Evolutionary conservation across 2,888 invertebrate genomes (phyloP), one percentile per base, ranked within the genome.

Genomic region (Drosophila multiciliata): DNA sequence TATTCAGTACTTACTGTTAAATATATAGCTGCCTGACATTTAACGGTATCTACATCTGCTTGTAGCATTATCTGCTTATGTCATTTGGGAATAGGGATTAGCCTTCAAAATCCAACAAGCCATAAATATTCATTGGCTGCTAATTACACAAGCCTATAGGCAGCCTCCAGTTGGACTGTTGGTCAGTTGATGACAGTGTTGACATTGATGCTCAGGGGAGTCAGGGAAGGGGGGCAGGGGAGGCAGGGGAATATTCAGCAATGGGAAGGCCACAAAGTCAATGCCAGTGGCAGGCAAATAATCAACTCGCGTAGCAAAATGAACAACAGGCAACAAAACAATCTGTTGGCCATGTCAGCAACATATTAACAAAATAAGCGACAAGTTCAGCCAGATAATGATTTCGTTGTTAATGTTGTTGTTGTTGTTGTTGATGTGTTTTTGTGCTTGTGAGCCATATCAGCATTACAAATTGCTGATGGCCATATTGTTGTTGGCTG

Each of bases 81-180:
- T 40, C 54, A 76, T 52, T 55, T 58, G 42, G 11, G 40, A 17
- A n/a, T 8, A 50, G 26, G 38, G 17, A 45, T 57, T 20, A 42
- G 45, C 62, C 64, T 38, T 62, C 12, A 26, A 54, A 38, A 38
- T 40, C 35, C 35, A 26, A 49, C 49, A 57, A 57, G 68, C 66
- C 55, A 82, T 85, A 82, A 87, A 87, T 87, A 85, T 89, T 76
- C 68, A 87, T 83, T 79, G 77, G 70, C 67, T 66, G 80, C 75
- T 82, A 87, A 89, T 85, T 85, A 79, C 55, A 68, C 40, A 33
- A 40, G 73, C 58, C 65, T 40, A 20, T 20, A 55, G 55, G 49
- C 65, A 65, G 49, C 17, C 50, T 52, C n/a, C 59, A 58, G 49
- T 52, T 40, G 63, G 55, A 1, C 11, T 23, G 23, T 40, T 15